Evolutionary conservation across 2,888 invertebrate genomes (phyloP).

Genomic region (Coenonympha glycerion): DNA sequence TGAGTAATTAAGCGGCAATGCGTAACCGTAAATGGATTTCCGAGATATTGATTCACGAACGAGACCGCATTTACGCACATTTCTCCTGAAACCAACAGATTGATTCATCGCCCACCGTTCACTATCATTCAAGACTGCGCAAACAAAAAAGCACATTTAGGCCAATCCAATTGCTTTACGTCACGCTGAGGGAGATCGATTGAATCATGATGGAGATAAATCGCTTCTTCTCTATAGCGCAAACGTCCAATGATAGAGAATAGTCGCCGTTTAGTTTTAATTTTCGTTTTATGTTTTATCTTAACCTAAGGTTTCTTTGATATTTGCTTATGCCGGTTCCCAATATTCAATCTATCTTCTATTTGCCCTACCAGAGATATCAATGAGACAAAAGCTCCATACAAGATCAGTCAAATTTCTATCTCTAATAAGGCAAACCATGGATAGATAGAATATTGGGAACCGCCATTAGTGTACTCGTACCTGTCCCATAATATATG

Average conservation of each 20-base stretch:
- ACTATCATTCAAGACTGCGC: background rate
- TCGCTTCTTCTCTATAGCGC: background rate
- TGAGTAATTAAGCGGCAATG: slow-evolving; percentile 15
- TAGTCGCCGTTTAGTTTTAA: no score
- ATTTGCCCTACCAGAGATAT: no score
- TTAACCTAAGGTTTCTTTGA: no score
- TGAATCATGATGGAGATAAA: slow-evolving; percentile 8
- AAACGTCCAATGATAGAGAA: background rate
- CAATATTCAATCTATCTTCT: no score
- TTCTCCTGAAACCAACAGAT: slow-evolving; percentile 18
- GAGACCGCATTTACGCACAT: slow-evolving; percentile 24
- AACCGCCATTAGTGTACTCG: no score
- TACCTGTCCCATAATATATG: no score
- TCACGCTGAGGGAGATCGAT: slow-evolving; percentile 9
- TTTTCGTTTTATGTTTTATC: no score
- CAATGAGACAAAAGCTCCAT: no score
- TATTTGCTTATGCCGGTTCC: no score
- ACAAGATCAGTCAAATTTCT: no score
- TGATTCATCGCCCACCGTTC: slow-evolving; percentile 9
- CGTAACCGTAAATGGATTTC: slow-evolving; percentile 17
- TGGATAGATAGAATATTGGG: no score
- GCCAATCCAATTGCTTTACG: slow-evolving; percentile 9
- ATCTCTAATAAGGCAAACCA: no score
- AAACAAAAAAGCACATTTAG: slow-evolving; percentile 8
- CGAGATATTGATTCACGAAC: slow-evolving; percentile 24